A percentile compares a stretch with the other conserved stretches of the same genome.
Conservation (phyloP, 2,888 invertebrate species). For the Petrolisthes cinctipes region DNA sequence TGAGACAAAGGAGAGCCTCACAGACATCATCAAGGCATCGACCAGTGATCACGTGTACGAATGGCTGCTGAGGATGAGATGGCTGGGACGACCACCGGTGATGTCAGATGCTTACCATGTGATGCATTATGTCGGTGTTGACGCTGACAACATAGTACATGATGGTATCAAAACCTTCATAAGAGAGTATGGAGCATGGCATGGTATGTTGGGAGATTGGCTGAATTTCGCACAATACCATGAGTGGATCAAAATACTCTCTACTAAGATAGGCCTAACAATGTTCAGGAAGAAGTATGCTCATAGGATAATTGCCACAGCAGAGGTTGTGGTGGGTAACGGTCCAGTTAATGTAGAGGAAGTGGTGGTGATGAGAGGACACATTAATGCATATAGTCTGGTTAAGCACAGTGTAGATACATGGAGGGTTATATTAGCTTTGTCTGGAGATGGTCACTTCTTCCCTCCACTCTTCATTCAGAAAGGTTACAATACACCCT, state of each 20-base stretch:
- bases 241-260: too few species aligned
- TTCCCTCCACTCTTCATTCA: slow-evolving; percentile 17
- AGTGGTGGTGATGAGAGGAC: slow-evolving; percentile 6
- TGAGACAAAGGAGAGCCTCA: too few species aligned
- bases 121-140: too few species aligned
- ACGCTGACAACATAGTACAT: background rate
- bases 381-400: slow-evolving; percentile 16
- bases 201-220: background rate
- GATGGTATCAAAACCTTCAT: background rate
- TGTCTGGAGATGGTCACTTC: slow-evolving; percentile 17
- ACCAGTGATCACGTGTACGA: background rate
- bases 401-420: background rate
- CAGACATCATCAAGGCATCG: background rate
- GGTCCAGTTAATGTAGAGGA: background rate
- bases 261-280: too few species aligned
- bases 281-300: background rate
- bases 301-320: background rate
- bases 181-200: background rate
- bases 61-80: slow-evolving; percentile 33
- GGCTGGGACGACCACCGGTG: slow-evolving; percentile 25
- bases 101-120: too few species aligned
- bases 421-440: slow-evolving; percentile 11
- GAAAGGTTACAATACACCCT: slow-evolving; percentile 12
- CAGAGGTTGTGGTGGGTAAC: slow-evolving; percentile 17
- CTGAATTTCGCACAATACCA: background rate